Conservation (phyloP, 2,113 vertebrate genomes). For the Sterna hirundo region DNA sequence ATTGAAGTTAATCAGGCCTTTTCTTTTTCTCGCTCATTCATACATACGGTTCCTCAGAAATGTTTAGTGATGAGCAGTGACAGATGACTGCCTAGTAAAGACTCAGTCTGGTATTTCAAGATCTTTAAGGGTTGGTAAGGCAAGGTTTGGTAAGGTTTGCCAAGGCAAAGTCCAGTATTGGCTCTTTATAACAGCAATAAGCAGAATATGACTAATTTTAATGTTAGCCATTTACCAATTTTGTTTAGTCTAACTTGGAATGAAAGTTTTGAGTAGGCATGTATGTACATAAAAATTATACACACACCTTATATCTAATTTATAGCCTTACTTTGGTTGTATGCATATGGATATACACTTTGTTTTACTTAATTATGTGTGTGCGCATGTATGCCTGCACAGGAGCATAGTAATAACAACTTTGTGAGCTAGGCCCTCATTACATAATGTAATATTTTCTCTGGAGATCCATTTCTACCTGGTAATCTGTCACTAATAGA, state of each 20-base stretch:
- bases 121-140: background rate
- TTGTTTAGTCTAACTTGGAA: background rate
- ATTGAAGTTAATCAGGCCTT: background rate
- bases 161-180: background rate
- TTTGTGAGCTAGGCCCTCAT: background rate
- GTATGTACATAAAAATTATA: fast-evolving
- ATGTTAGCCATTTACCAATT: background rate
- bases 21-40: background rate
- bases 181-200: background rate
- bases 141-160: too few relatives aligned
- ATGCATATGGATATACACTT: background rate
- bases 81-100: background rate
- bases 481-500: background rate
- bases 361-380: background rate
- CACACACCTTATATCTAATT: background rate
- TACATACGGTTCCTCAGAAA: background rate
- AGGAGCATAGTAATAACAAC: background rate
- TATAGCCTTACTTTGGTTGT: background rate
- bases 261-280: background rate
- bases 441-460: background rate
- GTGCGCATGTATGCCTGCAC: background rate
- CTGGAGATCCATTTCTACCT: background rate
- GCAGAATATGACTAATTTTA: background rate
- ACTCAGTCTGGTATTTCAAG: background rate
- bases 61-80: background rate